phyloP scores from a whole-genome alignment of 2,113 vertebrate genomes.

The Dendrocopos noguchii region DNA sequence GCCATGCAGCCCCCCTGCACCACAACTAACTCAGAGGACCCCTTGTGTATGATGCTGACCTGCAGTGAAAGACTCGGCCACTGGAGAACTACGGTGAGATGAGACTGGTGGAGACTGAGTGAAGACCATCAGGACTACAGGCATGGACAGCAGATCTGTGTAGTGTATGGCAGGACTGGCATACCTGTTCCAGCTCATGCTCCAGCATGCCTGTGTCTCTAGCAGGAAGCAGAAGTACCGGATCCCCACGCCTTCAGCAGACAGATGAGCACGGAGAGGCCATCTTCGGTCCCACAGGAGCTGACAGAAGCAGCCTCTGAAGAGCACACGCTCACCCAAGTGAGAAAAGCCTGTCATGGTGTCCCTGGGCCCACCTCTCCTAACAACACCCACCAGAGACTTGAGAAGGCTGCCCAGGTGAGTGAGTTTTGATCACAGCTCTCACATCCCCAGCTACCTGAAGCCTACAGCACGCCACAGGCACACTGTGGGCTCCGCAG shows the following conservation, averaged over 20 bases:
- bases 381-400: neutral
- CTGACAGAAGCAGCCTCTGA: neutral
- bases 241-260: neutral
- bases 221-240: neutral
- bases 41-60: neutral
- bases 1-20: neutral
- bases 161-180: neutral
- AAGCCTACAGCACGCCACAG: neutral
- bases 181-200: neutral
- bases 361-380: neutral
- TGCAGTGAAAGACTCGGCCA: neutral
- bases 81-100: neutral
- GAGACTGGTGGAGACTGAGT: neutral
- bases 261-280: neutral
- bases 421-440: neutral
- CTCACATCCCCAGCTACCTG: neutral
- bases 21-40: neutral
- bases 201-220: neutral
- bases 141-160: rapidly evolving
- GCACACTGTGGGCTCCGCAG: neutral
- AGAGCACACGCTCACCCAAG: neutral
- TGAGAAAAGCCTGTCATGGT: neutral
- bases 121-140: neutral
- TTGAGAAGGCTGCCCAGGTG: neutral
- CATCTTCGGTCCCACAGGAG: neutral